Percentiles rank a stretch among this genome's conserved stretches.
phyloP scores from a whole-genome alignment of 2,113 vertebrate genomes.

The Trachemys scripta region DNA sequence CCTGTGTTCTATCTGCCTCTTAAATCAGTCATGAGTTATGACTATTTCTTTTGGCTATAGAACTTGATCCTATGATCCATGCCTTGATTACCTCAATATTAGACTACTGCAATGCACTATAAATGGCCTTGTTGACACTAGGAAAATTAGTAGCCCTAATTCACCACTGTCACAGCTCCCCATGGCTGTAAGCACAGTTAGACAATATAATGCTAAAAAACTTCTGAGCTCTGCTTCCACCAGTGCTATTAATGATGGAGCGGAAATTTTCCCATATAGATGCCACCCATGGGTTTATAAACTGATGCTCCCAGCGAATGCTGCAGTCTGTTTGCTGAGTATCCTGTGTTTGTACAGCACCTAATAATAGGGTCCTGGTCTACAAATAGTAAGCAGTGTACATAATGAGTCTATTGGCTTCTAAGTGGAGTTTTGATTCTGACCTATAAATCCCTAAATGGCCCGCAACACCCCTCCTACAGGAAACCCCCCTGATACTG shows the following conservation, averaged over 20 bases:
- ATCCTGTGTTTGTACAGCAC: neutral
- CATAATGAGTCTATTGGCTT: neutral
- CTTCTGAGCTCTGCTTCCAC: neutral
- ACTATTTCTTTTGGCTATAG: neutral
- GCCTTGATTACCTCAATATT: neutral
- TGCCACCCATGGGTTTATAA: neutral
- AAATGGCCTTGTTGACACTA: neutral
- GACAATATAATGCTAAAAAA: neutral
- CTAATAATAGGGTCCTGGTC: neutral
- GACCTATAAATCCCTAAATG: neutral
- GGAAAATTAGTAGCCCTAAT: neutral
- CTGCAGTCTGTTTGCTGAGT: neutral
- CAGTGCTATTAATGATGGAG: neutral
- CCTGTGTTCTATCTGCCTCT: neutral
- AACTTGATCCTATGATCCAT: neutral
- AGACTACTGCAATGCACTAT: neutral
- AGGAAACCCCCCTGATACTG: neutral
- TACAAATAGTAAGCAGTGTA: neutral
- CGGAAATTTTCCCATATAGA: neutral
- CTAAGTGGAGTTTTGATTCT: neutral
- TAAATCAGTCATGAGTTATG: neutral
- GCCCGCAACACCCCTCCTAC: neutral
- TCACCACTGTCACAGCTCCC: neutral
- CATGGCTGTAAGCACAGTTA: neutral
- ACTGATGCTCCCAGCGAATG: neutral